Conservation (phyloP, 2,797 vertebrate genomes). For the Nannoperca australis region DNA sequence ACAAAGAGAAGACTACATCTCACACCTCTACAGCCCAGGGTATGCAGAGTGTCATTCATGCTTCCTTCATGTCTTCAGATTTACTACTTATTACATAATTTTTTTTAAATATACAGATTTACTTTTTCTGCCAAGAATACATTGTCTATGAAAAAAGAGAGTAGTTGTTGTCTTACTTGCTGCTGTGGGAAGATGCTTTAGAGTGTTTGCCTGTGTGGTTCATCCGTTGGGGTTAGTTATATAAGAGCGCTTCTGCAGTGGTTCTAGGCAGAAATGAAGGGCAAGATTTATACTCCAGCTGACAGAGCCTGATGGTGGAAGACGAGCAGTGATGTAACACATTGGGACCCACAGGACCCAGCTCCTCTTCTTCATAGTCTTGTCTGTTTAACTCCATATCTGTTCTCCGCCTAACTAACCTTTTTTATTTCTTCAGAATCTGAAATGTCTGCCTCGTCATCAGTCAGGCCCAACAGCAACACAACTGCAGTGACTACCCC, state of each 20-base stretch:
- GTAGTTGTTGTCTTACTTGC: slow-evolving; percentile 11
- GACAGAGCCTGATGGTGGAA: slow-evolving; percentile 86
- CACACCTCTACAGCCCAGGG: slow-evolving; percentile 78
- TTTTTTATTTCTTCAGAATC: slow-evolving; percentile 70
- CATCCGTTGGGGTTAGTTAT: slow-evolving; percentile 69
- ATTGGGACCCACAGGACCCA: slow-evolving; percentile 40
- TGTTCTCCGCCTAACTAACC: slow-evolving; percentile 47
- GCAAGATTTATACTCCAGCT: slow-evolving; percentile 92
- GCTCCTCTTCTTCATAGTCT: slow-evolving; percentile 49
- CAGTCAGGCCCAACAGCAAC: slow-evolving; percentile 46
- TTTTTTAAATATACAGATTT: background rate
- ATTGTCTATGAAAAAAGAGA: slow-evolving; percentile 22
- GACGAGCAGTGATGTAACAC: slow-evolving; percentile 65
- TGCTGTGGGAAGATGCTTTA: slow-evolving; percentile 43
- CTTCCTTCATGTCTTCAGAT: background rate
- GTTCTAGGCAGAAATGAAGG: slow-evolving; percentile 64
- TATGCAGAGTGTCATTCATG: slow-evolving; percentile 41
- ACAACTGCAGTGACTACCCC: slow-evolving; percentile 53
- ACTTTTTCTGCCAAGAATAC: slow-evolving; percentile 4
- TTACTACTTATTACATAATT: background rate
- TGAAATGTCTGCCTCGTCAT: slow-evolving; percentile 60
- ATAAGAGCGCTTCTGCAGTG: slow-evolving; percentile 71
- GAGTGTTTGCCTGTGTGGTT: slow-evolving; percentile 36
- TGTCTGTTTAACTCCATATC: slow-evolving; percentile 36
- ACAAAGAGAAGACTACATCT: slow-evolving; percentile 83